Percentiles rank a stretch among this genome's conserved stretches.
Evolutionary conservation across 2,113 vertebrate genomes (phyloP).

Genomic region (Grallaria varia): DNA sequence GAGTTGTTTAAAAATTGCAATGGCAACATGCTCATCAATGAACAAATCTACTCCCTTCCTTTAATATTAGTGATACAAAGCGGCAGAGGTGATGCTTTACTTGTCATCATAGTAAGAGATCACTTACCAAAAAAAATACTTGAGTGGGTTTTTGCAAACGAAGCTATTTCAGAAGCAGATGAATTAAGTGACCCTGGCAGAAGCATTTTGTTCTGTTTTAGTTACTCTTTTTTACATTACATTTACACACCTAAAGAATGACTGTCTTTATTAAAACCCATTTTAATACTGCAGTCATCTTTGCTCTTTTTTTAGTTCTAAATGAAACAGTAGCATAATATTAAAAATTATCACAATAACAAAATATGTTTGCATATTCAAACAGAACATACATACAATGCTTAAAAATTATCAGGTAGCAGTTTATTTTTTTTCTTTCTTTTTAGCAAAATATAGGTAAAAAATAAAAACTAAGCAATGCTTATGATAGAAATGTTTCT

Average conservation of each 20-base stretch:
- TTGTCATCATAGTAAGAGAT: neutral
- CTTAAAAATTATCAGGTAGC: neutral
- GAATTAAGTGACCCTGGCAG: slow-evolving; percentile 22
- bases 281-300: neutral
- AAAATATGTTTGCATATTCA: neutral
- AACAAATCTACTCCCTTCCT: neutral
- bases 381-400: neutral
- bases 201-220: neutral
- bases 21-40: neutral
- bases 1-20: neutral
- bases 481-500: neutral
- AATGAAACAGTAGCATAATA: neutral
- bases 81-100: neutral
- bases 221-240: neutral
- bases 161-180: neutral
- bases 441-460: neutral
- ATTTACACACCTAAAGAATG: neutral
- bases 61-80: neutral
- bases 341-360: neutral
- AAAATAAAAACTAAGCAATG: neutral
- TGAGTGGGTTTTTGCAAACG: slow-evolving; percentile 4
- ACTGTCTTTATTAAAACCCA: neutral
- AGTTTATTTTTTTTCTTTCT: neutral
- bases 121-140: neutral
- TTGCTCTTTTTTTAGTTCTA: neutral